These are phyloP conservation scores for Synergus itoensis DNA, from an alignment of 2,888 invertebrate species.

Conservation along the genomic window DNA sequence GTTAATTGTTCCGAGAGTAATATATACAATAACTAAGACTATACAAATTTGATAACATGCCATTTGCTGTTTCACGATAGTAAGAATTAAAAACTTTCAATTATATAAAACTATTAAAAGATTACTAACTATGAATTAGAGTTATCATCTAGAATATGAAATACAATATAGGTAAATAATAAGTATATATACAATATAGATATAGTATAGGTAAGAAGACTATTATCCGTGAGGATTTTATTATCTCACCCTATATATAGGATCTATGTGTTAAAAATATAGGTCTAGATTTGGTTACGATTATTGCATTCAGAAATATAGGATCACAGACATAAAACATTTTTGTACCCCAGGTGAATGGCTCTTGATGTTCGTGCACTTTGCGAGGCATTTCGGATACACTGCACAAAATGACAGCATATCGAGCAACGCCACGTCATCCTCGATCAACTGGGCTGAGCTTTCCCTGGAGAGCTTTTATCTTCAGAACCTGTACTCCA, in stretches of 20 bases:
- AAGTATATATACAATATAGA: no score
- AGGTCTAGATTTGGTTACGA: not conserved
- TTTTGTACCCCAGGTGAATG: conserved; percentile 13
- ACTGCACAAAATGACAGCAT: conserved; percentile 65
- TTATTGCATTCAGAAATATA: not conserved
- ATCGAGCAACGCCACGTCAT: conserved; percentile 64
- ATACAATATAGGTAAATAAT: no score
- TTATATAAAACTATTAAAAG: not conserved
- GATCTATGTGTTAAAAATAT: not conserved
- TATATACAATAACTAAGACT: conserved; percentile 1
- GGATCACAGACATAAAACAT: not conserved
- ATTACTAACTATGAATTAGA: not conserved
- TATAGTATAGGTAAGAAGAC: no score
- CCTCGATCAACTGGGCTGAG: conserved; percentile 75
- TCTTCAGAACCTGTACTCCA: conserved; percentile 78
- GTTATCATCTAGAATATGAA: no score
- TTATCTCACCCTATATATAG: not conserved
- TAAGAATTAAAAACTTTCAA: not conserved
- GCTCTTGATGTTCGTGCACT: conserved; percentile 23
- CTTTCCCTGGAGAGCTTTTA: conserved; percentile 79
- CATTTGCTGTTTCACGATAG: not conserved
- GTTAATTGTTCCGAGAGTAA: not conserved
- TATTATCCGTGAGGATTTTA: not conserved
- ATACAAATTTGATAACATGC: conserved; percentile 1
- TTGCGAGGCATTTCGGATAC: conserved; percentile 29